A percentile compares a stretch with the other conserved stretches of the same genome.
Conservation (phyloP, 2,888 invertebrate genomes). For the Bibio marci region DNA sequence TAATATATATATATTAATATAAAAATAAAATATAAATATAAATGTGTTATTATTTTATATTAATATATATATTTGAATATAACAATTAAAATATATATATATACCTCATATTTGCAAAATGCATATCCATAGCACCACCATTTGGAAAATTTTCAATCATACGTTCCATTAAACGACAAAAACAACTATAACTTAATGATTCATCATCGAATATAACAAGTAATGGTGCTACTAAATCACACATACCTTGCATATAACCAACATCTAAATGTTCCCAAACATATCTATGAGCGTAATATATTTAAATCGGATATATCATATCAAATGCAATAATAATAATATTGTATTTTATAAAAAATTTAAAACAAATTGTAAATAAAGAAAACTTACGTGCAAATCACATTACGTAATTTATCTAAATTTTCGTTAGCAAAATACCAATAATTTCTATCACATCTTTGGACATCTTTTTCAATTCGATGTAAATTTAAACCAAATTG, state of each 20-base stretch:
- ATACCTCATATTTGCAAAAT: slow-evolving; percentile 85
- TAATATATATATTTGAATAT: too few species aligned
- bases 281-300: slow-evolving; percentile 46
- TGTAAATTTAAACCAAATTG: slow-evolving; percentile 78
- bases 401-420: slow-evolving; percentile 78
- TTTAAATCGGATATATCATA: too few species aligned
- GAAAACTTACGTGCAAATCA: slow-evolving; percentile 80
- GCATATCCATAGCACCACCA: slow-evolving; percentile 87
- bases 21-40: too few species aligned
- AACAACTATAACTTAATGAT: slow-evolving; percentile 77
- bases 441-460: slow-evolving; percentile 86
- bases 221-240: slow-evolving; percentile 83
- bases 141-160: slow-evolving; percentile 86
- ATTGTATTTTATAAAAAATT: background rate
- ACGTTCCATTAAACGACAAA: slow-evolving; percentile 76
- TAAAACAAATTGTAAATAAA: background rate
- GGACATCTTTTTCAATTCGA: slow-evolving; percentile 92
- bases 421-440: slow-evolving; percentile 82
- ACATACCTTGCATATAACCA: slow-evolving; percentile 97
- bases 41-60: too few species aligned
- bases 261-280: slow-evolving; percentile 90
- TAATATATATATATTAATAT: too few species aligned
- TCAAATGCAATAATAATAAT: background rate
- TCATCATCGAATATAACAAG: slow-evolving; percentile 87
- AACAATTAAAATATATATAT: too few species aligned